Base-by-base conservation (phyloP, 2,113 vertebrate genomes). In the Galemys pyrenaicus region DNA sequence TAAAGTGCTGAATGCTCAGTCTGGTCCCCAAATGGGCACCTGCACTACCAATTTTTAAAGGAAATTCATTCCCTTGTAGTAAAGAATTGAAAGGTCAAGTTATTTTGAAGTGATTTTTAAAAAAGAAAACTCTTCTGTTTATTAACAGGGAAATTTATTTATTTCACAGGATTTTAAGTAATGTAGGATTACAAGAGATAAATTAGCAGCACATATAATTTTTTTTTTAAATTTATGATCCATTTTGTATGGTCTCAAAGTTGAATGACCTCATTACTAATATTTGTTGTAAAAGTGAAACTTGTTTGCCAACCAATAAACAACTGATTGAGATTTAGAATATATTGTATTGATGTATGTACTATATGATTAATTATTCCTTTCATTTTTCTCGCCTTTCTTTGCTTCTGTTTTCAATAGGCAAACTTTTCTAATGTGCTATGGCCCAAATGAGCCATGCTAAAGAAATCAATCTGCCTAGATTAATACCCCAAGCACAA, bases 221-320 rank as follows among this genome's bases (percentile, higher is more conserved):
- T 98, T 98, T 98, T 74, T 99, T 98, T 99, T 98, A 97, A 98
- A 98, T 99, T 99, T 99, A 99, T 99, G 98, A 98, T 99, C 99
- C 98, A 97, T 98, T 99, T 99, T 99, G 98, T 99, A 99, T 64
- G 98, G 98, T 99, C 98, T 98, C 98, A 98, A 98, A 99, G 98
- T 98, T 99, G 98, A 98, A 99, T 98, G 98, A 99, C 98, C 98
- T 98, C 99, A 99, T 99, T 98, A 99, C 98, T 99, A 99, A 99
- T 99, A 99, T 99, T 99, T 99, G 99, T 99, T 99, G 99, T 99
- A 99, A 99, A 99, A 99, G 99, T 99, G 99, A 99, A 99, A 99
- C 98, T 99, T 99, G 99, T 99, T 99, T 99, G 98, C 99, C 98
- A 99, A 99, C 98, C 99, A 99, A 99, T 99, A 99, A 99, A 99